Percentiles rank a stretch among this genome's conserved stretches.
These are phyloP conservation scores for Manis pentadactyla DNA, from an alignment of 2,797 vertebrate genomes.

Conservation along the genomic window DNA sequence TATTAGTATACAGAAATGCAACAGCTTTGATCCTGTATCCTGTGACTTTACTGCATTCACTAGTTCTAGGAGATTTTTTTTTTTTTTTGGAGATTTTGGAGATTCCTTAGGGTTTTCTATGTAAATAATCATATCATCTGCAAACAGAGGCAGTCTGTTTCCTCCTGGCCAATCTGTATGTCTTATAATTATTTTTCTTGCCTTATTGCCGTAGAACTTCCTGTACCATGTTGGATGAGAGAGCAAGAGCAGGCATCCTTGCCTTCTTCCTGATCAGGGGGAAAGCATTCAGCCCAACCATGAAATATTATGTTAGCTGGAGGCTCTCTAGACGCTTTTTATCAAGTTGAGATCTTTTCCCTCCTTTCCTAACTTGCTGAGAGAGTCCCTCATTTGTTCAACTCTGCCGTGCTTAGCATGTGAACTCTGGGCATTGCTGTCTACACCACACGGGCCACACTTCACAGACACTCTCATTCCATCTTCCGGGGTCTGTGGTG, in stretches of 20 bases:
- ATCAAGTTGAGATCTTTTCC: neutral
- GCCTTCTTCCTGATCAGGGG: neutral
- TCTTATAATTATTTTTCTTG: neutral
- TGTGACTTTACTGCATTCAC: neutral
- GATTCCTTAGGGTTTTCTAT: neutral
- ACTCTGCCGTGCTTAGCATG: neutral
- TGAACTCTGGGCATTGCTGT: neutral
- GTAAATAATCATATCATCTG: neutral
- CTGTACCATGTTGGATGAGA: neutral
- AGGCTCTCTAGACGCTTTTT: neutral
- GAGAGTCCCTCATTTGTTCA: neutral
- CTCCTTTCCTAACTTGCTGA: neutral
- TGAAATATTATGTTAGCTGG: too few species aligned
- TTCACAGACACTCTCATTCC: neutral
- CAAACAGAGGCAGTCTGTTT: neutral
- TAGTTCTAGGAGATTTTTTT: neutral
- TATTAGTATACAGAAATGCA: neutral
- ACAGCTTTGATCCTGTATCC: neutral
- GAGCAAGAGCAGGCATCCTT: rapidly evolving
- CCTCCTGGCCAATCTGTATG: neutral
- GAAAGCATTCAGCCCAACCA: neutral
- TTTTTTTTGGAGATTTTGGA: neutral
- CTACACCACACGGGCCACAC: neutral
- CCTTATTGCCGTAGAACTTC: neutral
- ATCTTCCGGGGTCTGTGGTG: neutral